A percentile compares a stretch with the other conserved stretches of the same genome.
Conservation (phyloP, 1,140 invertebrate species). For the Palaemon carinicauda region DNA sequence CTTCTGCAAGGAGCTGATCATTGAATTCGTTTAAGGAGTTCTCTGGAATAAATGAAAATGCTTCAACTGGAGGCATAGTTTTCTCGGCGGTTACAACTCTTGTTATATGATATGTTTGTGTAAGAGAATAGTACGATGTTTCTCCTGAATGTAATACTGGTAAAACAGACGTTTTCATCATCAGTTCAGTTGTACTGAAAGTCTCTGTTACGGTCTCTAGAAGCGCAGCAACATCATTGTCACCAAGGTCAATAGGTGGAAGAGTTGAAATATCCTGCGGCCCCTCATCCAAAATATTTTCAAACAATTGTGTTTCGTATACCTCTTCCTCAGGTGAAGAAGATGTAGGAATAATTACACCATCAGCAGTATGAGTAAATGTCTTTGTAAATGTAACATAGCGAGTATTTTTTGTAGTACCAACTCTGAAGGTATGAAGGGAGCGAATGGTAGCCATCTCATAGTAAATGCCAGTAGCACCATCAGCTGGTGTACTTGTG, state of each 20-base stretch:
- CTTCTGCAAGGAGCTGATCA: slow-evolving; percentile 67
- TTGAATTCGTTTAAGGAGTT: slow-evolving; percentile 90
- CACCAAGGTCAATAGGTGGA: slow-evolving; percentile 79
- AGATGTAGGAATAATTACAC: slow-evolving; percentile 67
- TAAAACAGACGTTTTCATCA: slow-evolving; percentile 86
- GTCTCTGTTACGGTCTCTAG: slow-evolving; percentile 89
- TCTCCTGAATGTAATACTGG: slow-evolving; percentile 76
- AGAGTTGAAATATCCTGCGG: slow-evolving; percentile 64
- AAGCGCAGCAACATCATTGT: slow-evolving; percentile 73
- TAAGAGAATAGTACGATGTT: slow-evolving; percentile 73
- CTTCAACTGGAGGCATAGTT: slow-evolving; percentile 84
- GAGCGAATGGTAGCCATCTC: slow-evolving; percentile 88
- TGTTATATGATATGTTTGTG: slow-evolving; percentile 88
- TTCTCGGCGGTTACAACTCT: slow-evolving; percentile 86
- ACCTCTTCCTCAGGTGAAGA: background rate
- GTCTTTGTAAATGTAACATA: slow-evolving; percentile 75
- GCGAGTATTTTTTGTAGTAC: slow-evolving; percentile 86
- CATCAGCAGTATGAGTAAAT: slow-evolving; percentile 63
- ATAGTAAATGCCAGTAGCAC: slow-evolving; percentile 28
- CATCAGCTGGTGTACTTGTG: slow-evolving; percentile 42
- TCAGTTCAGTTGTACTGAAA: slow-evolving; percentile 85
- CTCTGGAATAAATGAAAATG: slow-evolving; percentile 85
- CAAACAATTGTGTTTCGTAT: slow-evolving; percentile 46
- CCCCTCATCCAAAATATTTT: slow-evolving; percentile 47
- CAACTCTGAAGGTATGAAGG: slow-evolving; percentile 86